phyloP scores from a whole-genome alignment of 2,888 invertebrate genomes.

The Morpho achilles region DNA sequence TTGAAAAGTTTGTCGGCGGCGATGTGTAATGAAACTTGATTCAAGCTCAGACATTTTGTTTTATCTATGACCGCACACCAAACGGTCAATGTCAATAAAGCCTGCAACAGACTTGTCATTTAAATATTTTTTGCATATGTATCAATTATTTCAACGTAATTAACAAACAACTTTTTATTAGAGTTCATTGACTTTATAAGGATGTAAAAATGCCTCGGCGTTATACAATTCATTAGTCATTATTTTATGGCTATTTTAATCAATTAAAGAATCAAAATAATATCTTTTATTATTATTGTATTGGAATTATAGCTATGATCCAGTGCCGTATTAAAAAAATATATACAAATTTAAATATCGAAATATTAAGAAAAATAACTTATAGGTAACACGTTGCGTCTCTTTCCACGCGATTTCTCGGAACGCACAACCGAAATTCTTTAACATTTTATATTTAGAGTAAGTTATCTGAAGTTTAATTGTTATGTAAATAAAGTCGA shows the following conservation, averaged over 20 bases:
- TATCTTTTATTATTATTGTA: no score
- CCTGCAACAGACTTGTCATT: conserved; percentile 42
- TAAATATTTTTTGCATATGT: conserved; percentile 41
- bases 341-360: conserved; percentile 9
- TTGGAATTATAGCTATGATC: no score
- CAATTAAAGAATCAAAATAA: not conserved
- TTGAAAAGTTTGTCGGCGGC: not conserved
- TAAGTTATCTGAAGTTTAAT: conserved; percentile 13
- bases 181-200: conserved; percentile 34
- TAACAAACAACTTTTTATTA: conserved; percentile 38
- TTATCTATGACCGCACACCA: conserved; percentile 29
- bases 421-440: conserved; percentile 47
- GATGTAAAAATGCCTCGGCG: conserved; percentile 16
- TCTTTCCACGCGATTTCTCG: conserved; percentile 57
- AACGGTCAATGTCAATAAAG: conserved; percentile 45
- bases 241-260: conserved; percentile 9
- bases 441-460: conserved; percentile 19
- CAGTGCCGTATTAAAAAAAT: no score
- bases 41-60: conserved; percentile 17
- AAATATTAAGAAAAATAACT: conserved; percentile 39
- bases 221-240: conserved; percentile 12
- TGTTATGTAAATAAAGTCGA: conserved; percentile 37
- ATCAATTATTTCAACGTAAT: conserved; percentile 40
- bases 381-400: conserved; percentile 49
- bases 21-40: conserved; percentile 15